Conservation (phyloP, 2,113 vertebrate species). For the Cochlearius cochlearius region DNA sequence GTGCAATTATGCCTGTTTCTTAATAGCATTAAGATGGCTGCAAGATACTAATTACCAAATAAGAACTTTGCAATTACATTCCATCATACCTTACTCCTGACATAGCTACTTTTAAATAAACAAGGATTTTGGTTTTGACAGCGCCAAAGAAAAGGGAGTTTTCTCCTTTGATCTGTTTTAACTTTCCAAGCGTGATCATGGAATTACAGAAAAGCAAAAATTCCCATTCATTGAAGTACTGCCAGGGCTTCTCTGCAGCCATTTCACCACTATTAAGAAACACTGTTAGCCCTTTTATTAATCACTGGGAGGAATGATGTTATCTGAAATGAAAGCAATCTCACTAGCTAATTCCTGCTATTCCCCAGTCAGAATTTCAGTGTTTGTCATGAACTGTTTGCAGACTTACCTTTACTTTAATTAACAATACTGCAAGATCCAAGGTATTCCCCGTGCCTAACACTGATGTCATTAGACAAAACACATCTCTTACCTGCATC, state of each 20-base stretch:
- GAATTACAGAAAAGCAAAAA: background rate
- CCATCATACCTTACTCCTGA: background rate
- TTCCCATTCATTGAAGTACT: background rate
- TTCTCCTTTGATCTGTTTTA: background rate
- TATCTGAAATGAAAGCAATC: background rate
- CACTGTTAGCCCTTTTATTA: background rate
- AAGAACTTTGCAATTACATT: slow-evolving; percentile 1
- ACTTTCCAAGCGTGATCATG: background rate
- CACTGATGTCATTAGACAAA: background rate
- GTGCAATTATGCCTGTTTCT: background rate
- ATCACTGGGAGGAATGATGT: background rate
- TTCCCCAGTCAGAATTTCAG: background rate
- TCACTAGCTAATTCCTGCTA: background rate
- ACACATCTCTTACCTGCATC: background rate
- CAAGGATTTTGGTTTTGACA: background rate
- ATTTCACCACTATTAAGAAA: background rate
- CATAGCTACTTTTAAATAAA: background rate
- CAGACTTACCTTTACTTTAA: background rate
- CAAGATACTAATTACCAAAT: slow-evolving; percentile 20
- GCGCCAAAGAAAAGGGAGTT: background rate
- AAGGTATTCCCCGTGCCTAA: background rate
- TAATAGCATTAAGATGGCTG: slow-evolving; percentile 6
- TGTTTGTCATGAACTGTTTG: background rate
- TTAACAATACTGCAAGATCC: background rate
- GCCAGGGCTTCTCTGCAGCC: background rate